Evolutionary conservation across 2,113 vertebrate genomes (phyloP).

Genomic region (Crotophaga sulcirostris): DNA sequence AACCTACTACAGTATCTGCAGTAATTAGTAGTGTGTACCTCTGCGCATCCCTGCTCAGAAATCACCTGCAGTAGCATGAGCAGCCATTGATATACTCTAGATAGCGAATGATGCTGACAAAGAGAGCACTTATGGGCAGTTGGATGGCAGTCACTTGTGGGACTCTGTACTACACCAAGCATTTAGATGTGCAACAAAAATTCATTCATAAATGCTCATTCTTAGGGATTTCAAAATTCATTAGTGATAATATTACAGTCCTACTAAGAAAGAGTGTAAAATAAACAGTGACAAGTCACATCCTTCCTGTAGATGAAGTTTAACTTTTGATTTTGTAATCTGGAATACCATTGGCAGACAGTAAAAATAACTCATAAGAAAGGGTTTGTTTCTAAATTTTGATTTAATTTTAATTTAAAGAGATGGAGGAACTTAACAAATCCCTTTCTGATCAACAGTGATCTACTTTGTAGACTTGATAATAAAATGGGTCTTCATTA

Average conservation of each 20-base stretch:
- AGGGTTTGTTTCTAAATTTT: background rate
- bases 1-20: background rate
- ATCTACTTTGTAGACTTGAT: background rate
- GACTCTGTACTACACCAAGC: background rate
- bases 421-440: background rate
- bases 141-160: background rate
- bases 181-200: background rate
- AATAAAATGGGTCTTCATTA: background rate
- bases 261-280: background rate
- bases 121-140: background rate
- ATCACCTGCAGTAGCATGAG: background rate
- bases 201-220: background rate
- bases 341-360: background rate
- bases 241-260: background rate
- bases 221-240: background rate
- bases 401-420: background rate
- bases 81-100: background rate
- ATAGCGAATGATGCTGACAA: background rate
- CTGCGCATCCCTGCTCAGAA: background rate
- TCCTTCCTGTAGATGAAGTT: background rate
- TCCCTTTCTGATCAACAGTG: background rate
- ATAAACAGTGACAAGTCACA: background rate
- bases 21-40: background rate
- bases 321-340: background rate
- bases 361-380: background rate